phyloP scores from a whole-genome alignment of 2,888 invertebrate species.

The Caenorhabditis macrosperma region DNA sequence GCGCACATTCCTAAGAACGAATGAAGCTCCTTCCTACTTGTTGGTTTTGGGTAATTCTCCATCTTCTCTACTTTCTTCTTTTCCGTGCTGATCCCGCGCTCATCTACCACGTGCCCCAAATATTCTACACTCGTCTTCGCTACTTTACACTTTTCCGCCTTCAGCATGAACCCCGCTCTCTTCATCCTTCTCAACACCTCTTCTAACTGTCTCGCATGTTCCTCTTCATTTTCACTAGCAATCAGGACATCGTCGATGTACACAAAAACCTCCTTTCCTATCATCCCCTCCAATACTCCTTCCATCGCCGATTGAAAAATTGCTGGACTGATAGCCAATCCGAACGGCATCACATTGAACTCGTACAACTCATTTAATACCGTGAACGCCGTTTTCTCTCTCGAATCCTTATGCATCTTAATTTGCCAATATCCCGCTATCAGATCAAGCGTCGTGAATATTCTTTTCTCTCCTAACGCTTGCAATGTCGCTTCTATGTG shows the following conservation, averaged over 20 bases:
- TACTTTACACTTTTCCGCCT: no score
- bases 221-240: conserved; percentile 41
- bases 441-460: conserved; percentile 65
- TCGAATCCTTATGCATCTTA: conserved; percentile 48
- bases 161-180: no score
- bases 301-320: conserved; percentile 72
- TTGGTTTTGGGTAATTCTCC: no score
- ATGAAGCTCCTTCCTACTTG: no score
- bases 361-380: conserved; percentile 64
- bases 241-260: conserved; percentile 73
- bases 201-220: conserved; percentile 48
- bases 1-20: no score
- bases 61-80: no score
- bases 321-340: conserved; percentile 69
- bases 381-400: conserved; percentile 69
- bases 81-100: no score
- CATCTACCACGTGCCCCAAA: no score
- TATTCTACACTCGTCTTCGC: no score
- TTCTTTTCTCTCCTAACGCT: conserved; percentile 31
- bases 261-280: conserved; percentile 31
- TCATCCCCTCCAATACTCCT: conserved; percentile 41
- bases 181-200: no score
- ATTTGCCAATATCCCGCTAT: conserved; percentile 71
- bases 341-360: conserved; percentile 72
- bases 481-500: conserved; percentile 58